Base-by-base conservation (phyloP, 53 echinoderm and acorn worm genomes). In the Hippasteria phrygiana region DNA sequence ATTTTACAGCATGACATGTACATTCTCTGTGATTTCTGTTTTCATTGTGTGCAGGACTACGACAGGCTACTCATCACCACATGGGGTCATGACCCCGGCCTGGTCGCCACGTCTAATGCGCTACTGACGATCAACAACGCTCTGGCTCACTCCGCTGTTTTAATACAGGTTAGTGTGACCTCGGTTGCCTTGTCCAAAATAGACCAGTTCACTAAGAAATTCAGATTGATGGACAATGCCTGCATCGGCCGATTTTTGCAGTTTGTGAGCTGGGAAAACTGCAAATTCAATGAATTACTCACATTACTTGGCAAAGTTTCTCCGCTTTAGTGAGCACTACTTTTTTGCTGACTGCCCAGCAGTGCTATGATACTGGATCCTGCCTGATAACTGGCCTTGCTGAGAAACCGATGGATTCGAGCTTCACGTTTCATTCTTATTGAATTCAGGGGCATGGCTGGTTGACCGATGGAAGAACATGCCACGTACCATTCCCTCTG, bases 11-110 rank as follows among this genome's bases (percentile, higher is more conserved):
- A 31, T 80, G 10, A 11, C 2, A 64, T 37, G 43, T 40, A 35
- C 26, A 77, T 77, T 18, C 22, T 90, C n/a, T n/a, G n/a, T n/a
- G n/a, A n/a, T 33, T 28, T 47, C 17, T 48, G 10, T 28, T 50
- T 43, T 62, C 8, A 83, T 40, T 67, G 27, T 32, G 51, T 79
- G 4, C 72, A 99, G 99, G 98, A 98, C n/a, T 99, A 91, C 87
- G 99, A 99, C 72, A 65, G 99, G 47, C 73, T 99, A 81, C 80
- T 99, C 42, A 96, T 95, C 18, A 99, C 99, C 1, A 99, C 99
- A 3, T 99, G 99, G 99, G 99, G 99, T 91, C 99, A 99, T 75
- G 99, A 99, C 88, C 99, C 99, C 37, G 99, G 99, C 7, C 29
- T 98, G 35, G 99, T 98, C 6, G 94, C 91, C 20, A 99, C 99